Evolutionary conservation across 1,140 invertebrate species (phyloP), one percentile per base, ranked within the genome.

Genomic region (Trichomalopsis sarcophagae): DNA sequence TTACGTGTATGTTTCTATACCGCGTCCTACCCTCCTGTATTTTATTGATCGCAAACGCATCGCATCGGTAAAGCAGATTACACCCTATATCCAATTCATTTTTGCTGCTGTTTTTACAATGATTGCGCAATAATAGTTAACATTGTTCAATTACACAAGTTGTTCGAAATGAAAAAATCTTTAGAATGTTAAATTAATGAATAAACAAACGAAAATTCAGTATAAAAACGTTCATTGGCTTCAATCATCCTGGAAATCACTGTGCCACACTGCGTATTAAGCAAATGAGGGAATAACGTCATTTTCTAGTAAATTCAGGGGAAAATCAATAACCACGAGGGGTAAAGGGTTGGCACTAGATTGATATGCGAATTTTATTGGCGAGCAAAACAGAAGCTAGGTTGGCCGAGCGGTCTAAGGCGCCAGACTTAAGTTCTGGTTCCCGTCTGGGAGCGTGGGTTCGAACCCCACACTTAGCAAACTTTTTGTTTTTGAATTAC

Each of bases 351-450:
- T 27, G 40, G 4, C 0, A 0, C 14, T 21, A 30, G 66, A 0
- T 3, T 71, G 1, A 14, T 23, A 11, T 76, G 27, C 14, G 27
- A 50, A 50, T 44, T 44, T 78, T 79, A 71, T 62, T 14, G 6
- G 1, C 11, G 7, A 6, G 17, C 40, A 36, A 21, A 40, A 2
- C 0, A 21, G 14, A 62, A 86, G 91, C 91, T 91, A 93, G 91
- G 93, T 94, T 94, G 93, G 93, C 93, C 93, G 93, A 94, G 93
- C 91, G 93, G 93, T 94, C 93, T 94, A 94, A 94, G 93, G 93
- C 93, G 93, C 93, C 93, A 94, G 93, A 94, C 90, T 94, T 94
- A 94, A 94, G 93, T 87, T 94, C 93, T 94, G 93, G 93, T 94
- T 94, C 93, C 93, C 93, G 84, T 88, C 85, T 88, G 93, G 93